phyloP scores from a whole-genome alignment of 2,888 invertebrate genomes.

The Mythimna lalbum region DNA sequence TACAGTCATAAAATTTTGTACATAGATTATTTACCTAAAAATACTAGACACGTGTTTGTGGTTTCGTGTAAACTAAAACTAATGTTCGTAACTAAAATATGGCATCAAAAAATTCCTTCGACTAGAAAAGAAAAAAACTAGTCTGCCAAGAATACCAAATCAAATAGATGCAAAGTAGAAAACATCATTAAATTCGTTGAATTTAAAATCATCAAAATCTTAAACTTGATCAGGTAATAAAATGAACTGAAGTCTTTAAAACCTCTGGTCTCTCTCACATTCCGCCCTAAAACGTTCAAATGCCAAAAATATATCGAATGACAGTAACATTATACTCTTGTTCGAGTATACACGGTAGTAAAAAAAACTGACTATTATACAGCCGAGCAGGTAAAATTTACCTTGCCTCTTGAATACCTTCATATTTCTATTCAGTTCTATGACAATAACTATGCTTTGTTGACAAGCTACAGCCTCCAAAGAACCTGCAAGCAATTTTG shows the following conservation, averaged over 20 bases:
- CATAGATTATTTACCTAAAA: too few relatives aligned
- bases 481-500: slow-evolving; percentile 32
- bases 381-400: slow-evolving; percentile 83
- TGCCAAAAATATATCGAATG: slow-evolving; percentile 74
- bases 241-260: slow-evolving; percentile 28
- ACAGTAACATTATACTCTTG: slow-evolving; percentile 74
- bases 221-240: slow-evolving; percentile 31
- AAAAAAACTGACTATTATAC: slow-evolving; percentile 80
- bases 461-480: slow-evolving; percentile 57
- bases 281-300: slow-evolving; percentile 42
- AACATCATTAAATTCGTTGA: not conserved
- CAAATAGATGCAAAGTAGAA: slow-evolving; percentile 3
- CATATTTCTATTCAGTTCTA: slow-evolving; percentile 69
- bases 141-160: too few relatives aligned
- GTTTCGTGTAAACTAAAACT: too few relatives aligned
- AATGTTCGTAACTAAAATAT: too few relatives aligned
- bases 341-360: slow-evolving; percentile 55
- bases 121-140: too few relatives aligned
- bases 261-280: slow-evolving; percentile 23
- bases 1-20: too few relatives aligned
- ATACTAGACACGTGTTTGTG: too few relatives aligned
- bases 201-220: slow-evolving; percentile 8
- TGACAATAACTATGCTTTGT: slow-evolving; percentile 73
- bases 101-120: too few relatives aligned
- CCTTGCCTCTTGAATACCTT: slow-evolving; percentile 74